phyloP scores from a whole-genome alignment of 2,797 vertebrate species.

The Trematocara caparti region DNA sequence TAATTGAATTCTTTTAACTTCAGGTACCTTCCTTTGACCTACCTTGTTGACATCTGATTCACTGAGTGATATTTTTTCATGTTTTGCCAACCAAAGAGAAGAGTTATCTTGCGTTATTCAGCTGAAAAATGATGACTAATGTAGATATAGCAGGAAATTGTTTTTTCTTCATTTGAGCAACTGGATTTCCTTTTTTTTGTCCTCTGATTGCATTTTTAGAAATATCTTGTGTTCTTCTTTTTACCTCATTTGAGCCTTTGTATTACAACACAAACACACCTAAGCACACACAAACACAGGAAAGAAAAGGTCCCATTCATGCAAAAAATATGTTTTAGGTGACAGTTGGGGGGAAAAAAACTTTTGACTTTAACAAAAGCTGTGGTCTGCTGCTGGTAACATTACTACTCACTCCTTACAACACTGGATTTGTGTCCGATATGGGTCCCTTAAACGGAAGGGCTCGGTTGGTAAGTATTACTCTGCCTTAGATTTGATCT shows the following conservation, averaged over 20 bases:
- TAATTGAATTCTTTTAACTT: background rate
- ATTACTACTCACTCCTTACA: background rate
- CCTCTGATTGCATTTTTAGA: background rate
- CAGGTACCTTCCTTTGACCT: background rate
- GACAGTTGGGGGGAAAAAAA: accelerated
- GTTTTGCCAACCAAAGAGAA: background rate
- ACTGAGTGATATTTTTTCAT: background rate
- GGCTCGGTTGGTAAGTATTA: background rate
- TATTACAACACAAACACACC: background rate
- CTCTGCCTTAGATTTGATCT: background rate
- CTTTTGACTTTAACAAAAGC: background rate
- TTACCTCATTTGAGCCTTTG: background rate
- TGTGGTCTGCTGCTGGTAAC: background rate
- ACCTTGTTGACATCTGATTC: background rate
- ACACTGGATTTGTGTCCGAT: background rate
- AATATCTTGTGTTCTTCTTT: background rate
- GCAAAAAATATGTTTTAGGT: background rate
- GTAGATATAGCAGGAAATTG: background rate
- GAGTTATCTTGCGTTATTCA: background rate
- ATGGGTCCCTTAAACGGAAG: background rate
- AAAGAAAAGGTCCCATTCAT: background rate
- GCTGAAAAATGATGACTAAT: background rate
- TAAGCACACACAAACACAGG: background rate
- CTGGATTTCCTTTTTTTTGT: background rate
- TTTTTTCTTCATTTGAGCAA: background rate